phyloP scores from a whole-genome alignment of 2,797 vertebrate species.

The Crocidura indochinensis region DNA sequence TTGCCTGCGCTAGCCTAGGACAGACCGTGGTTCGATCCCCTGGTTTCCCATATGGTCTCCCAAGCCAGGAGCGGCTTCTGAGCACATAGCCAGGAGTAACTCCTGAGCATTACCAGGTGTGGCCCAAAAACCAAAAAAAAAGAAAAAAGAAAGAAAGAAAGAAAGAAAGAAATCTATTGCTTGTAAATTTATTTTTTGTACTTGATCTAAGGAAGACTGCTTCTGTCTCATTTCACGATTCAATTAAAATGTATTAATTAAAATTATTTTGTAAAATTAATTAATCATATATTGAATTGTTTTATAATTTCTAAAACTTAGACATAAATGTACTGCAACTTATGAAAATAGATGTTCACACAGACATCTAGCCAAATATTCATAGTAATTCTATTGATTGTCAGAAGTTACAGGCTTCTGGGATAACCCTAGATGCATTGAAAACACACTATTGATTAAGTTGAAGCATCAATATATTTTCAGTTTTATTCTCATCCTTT shows the following conservation, averaged over 20 bases:
- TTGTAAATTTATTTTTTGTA: neutral
- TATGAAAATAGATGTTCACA: neutral
- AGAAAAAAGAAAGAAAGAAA: too few species aligned
- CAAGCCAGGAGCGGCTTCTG: too few species aligned
- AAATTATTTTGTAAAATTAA: neutral
- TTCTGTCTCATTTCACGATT: neutral
- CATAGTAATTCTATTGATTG: neutral
- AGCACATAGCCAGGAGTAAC: too few species aligned
- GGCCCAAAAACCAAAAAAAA: too few species aligned
- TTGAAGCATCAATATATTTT: neutral
- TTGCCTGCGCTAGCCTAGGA: too few species aligned
- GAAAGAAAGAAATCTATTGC: neutral
- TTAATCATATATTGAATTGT: neutral
- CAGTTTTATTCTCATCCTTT: neutral
- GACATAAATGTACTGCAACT: too few species aligned
- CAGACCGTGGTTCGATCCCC: too few species aligned
- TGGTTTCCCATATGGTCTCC: too few species aligned
- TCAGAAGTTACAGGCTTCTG: neutral
- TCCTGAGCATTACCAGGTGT: too few species aligned
- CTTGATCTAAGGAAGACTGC: neutral
- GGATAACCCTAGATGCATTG: neutral
- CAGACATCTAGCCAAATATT: neutral
- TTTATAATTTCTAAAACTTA: neutral
- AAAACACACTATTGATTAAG: neutral
- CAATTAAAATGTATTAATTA: too few species aligned